These are phyloP conservation scores for Schizopygopsis pylzovi DNA, from an alignment of 2,797 vertebrate genomes.

Conservation along the genomic window DNA sequence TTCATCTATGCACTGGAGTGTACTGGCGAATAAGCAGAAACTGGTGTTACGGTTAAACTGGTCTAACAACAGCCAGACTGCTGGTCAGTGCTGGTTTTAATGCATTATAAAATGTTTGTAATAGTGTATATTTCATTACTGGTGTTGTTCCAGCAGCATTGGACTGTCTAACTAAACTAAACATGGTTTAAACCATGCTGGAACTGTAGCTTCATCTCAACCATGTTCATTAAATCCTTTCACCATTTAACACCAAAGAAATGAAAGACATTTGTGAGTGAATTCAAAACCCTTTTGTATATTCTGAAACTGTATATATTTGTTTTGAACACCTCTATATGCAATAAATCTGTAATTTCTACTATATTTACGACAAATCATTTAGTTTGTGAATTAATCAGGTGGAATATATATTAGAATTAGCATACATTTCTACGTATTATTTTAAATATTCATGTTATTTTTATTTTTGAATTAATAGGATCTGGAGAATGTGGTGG, in stretches of 20 bases:
- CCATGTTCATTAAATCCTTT: not conserved
- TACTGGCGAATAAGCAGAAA: not conserved
- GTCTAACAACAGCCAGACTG: not conserved
- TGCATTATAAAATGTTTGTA: not conserved
- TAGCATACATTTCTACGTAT: too few relatives aligned
- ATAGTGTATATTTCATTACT: not conserved
- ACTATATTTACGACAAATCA: not conserved
- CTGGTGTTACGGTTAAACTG: not conserved
- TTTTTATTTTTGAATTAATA: too few relatives aligned
- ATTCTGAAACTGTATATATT: constrained; percentile 13
- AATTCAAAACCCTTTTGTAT: not conserved
- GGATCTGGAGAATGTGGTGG: too few relatives aligned
- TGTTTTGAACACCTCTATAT: not conserved
- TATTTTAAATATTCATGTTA: too few relatives aligned
- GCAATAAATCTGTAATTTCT: not conserved
- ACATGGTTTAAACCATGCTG: not conserved
- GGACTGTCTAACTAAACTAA: too few relatives aligned
- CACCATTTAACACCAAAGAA: not conserved
- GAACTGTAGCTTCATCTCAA: not conserved
- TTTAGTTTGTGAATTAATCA: not conserved
- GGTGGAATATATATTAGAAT: too few relatives aligned
- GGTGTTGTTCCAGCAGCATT: not conserved
- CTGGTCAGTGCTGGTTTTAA: not conserved
- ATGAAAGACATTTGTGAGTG: not conserved
- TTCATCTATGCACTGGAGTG: not conserved